Base-by-base conservation (phyloP, 2,113 vertebrate genomes). In the Oreotrochilus melanogaster region DNA sequence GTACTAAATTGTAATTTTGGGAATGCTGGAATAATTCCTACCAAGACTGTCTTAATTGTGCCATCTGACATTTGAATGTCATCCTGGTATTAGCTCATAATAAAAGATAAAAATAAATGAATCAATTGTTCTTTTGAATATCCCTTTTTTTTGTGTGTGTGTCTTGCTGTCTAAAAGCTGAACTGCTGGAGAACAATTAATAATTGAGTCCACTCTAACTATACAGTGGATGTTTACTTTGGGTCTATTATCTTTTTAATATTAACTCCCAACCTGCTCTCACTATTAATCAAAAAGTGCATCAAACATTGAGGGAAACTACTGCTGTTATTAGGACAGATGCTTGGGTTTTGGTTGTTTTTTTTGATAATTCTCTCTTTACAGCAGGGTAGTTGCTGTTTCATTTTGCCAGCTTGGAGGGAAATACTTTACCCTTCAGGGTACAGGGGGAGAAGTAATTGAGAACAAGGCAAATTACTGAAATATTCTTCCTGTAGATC, bases 81-180 rank as follows among this genome's bases (percentile, higher is more conserved):
- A 96, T 97, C 95, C 95, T 92, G 96, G 95, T 97, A 97, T 97
- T 97, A 97, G 96, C 96, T 96, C 95, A 92, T 96, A 97, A 97
- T 97, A 97, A 97, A 97, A 97, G 71, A 95, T 96, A 76, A 94
- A 96, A 97, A 95, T 82, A 80, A 96, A 94, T n/a, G 81, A 95
- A 43, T 96, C 94, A 90, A 12, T 88, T 95, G 85, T 96, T 93
- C 82, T 95, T 86, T 89, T 50, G 64, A 80, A 78, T 96, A 80
- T 92, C 80, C 78, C 31, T 47, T 45, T 60, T 69, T 45, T 24
- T 53, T 27, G 54, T 51, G 18, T 42, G 23, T 70, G 58, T 33
- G 33, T 73, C 22, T 75, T 69, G 78, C 73, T 89, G 75, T 83
- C 53, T 89, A 86, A 95, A 96, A 96, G 95, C 96, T 94, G 81